These are phyloP conservation scores for Candoia aspera DNA, from an alignment of 2,113 vertebrate genomes.

Conservation along the genomic window DNA sequence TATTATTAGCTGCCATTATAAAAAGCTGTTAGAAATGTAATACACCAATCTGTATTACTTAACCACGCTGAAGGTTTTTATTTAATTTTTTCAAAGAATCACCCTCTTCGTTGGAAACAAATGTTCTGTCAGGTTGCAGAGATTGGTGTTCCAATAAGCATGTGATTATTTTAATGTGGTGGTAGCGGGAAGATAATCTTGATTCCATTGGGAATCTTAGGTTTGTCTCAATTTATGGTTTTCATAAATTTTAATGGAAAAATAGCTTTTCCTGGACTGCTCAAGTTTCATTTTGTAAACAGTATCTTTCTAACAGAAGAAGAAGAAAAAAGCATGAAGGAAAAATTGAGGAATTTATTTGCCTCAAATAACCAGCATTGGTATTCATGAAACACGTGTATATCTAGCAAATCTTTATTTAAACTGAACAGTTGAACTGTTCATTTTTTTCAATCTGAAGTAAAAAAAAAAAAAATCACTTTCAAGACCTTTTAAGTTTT, in stretches of 20 bases:
- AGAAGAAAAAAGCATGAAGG: slow-evolving; percentile 73
- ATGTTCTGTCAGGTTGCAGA: slow-evolving; percentile 74
- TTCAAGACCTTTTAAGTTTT: slow-evolving; percentile 77
- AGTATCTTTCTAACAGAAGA: slow-evolving; percentile 79
- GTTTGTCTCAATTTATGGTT: slow-evolving; percentile 80
- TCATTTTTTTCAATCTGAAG: slow-evolving; percentile 78
- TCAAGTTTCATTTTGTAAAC: slow-evolving; percentile 84
- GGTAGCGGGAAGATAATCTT: slow-evolving; percentile 85
- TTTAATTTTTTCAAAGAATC: slow-evolving; percentile 57
- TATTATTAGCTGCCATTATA: slow-evolving; percentile 77
- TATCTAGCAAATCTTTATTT: slow-evolving; percentile 78
- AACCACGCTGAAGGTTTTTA: slow-evolving; percentile 73
- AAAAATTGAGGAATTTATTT: slow-evolving; percentile 74
- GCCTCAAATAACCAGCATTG: slow-evolving; percentile 81
- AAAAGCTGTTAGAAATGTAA: slow-evolving; percentile 74
- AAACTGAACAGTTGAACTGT: slow-evolving; percentile 79
- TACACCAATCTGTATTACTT: slow-evolving; percentile 73
- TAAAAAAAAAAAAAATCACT: slow-evolving; percentile 66
- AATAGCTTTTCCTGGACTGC: slow-evolving; percentile 82
- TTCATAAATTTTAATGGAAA: slow-evolving; percentile 83
- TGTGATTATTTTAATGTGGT: slow-evolving; percentile 81
- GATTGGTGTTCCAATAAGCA: slow-evolving; percentile 78
- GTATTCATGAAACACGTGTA: slow-evolving; percentile 80
- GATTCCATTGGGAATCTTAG: slow-evolving; percentile 86
- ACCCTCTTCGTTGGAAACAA: slow-evolving; percentile 77